Conservation (phyloP, 2,888 invertebrate species). For the Diplolepis rosae region DNA sequence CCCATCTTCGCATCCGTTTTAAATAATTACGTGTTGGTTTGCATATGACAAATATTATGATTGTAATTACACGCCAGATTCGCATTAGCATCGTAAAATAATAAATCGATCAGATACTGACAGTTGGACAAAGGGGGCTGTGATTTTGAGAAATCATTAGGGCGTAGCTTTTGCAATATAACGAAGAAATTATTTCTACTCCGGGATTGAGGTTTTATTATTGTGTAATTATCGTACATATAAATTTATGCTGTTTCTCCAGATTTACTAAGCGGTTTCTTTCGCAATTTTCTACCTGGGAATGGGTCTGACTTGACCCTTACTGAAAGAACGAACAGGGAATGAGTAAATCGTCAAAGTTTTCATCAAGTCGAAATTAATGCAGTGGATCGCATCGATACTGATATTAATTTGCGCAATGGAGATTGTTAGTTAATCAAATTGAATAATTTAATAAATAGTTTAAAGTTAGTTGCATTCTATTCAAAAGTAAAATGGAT, state of each 20-base stretch:
- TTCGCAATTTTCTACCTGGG: conserved; percentile 23
- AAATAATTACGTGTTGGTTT: too few relatives aligned
- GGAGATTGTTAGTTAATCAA: too few relatives aligned
- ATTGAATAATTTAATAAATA: too few relatives aligned
- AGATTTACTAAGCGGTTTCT: conserved; percentile 13
- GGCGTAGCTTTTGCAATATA: conserved; percentile 18
- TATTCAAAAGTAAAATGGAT: too few relatives aligned
- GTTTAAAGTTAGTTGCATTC: too few relatives aligned
- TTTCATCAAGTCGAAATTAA: not conserved
- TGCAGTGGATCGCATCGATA: not conserved
- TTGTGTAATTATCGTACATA: conserved; percentile 20
- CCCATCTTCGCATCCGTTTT: too few relatives aligned
- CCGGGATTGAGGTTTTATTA: conserved; percentile 6
- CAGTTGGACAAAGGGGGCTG: not conserved
- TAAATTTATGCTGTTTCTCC: conserved; percentile 10
- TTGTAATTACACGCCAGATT: not conserved
- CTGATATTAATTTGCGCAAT: too few relatives aligned
- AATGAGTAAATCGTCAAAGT: conserved; percentile 2
- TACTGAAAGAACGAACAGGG: conserved; percentile 15
- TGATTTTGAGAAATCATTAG: conserved; percentile 13
- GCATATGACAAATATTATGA: too few relatives aligned
- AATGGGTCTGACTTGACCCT: not conserved
- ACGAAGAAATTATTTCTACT: conserved; percentile 4
- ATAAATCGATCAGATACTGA: conserved; percentile 25
- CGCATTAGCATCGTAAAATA: conserved; percentile 1